These are phyloP conservation scores for Drosophila sucinea DNA, from an alignment of 1,140 invertebrate species.

Conservation along the genomic window DNA sequence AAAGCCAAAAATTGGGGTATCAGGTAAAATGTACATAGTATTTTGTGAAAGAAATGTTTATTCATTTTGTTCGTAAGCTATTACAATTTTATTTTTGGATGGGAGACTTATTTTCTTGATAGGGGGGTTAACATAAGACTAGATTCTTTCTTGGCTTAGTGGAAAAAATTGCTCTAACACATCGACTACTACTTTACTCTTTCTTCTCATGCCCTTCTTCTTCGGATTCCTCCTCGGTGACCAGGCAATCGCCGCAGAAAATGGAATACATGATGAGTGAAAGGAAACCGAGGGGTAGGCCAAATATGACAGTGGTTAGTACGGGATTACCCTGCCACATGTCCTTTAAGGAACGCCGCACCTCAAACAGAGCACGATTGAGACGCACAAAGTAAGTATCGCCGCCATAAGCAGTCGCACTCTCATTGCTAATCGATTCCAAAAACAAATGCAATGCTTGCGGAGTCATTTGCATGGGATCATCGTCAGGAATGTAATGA, in stretches of 20 bases:
- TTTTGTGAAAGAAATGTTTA: constrained; percentile 5
- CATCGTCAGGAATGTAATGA: constrained; percentile 94
- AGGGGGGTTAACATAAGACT: constrained; percentile 47
- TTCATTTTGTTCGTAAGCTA: constrained; percentile 7
- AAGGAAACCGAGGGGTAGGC: constrained; percentile 94
- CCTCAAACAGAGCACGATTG: constrained; percentile 91
- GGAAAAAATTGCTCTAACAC: background rate
- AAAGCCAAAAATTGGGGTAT: too few relatives aligned
- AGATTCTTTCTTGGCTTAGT: constrained; percentile 39
- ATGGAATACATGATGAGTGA: constrained; percentile 97
- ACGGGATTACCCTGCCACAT: constrained; percentile 97
- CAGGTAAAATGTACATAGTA: background rate
- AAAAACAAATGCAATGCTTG: constrained; percentile 91
- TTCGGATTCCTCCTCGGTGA: constrained; percentile 93
- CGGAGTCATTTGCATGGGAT: constrained; percentile 90
- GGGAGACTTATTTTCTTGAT: constrained; percentile 6
- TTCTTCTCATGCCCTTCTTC: constrained; percentile 84
- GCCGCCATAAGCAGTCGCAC: constrained; percentile 91
- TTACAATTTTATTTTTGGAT: constrained; percentile 6
- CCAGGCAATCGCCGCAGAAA: constrained; percentile 96
- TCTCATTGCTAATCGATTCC: constrained; percentile 89
- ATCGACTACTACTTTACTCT: constrained; percentile 68
- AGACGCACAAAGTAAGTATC: constrained; percentile 88
- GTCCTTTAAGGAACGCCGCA: constrained; percentile 87
- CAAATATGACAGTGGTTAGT: constrained; percentile 93